phyloP scores from a whole-genome alignment of 2,113 vertebrate genomes.

The Ceuthmochares aereus region DNA sequence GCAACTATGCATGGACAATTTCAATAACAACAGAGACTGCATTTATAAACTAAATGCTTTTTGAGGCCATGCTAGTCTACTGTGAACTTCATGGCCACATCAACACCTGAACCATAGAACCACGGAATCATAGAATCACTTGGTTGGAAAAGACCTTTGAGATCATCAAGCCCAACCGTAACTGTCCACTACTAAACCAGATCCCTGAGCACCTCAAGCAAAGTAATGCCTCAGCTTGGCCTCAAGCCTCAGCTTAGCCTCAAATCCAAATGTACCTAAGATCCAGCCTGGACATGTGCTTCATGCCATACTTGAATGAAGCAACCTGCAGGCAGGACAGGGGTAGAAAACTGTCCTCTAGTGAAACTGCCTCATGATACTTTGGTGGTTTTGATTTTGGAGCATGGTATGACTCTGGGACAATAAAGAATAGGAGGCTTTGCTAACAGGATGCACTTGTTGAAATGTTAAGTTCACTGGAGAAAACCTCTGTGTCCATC shows the following conservation, averaged over 20 bases:
- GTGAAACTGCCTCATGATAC: not conserved
- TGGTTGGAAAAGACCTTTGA: too few species aligned
- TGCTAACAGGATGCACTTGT: not conserved
- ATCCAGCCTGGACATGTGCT: fast-evolving
- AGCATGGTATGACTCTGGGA: not conserved
- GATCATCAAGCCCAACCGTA: too few species aligned
- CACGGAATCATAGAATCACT: too few species aligned
- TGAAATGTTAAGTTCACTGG: not conserved
- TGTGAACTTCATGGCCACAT: not conserved
- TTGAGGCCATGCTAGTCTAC: fast-evolving
- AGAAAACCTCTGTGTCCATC: not conserved
- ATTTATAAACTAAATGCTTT: not conserved
- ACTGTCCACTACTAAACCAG: too few species aligned
- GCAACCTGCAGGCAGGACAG: not conserved
- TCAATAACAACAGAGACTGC: not conserved
- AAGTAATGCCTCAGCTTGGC: not conserved
- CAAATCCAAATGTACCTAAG: not conserved
- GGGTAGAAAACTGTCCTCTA: too few species aligned
- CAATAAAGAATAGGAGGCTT: not conserved
- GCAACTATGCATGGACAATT: fast-evolving
- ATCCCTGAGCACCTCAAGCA: too few species aligned
- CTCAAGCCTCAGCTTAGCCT: not conserved
- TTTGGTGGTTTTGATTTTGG: not conserved
- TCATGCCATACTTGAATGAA: not conserved
- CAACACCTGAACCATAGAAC: not conserved